Evolutionary conservation across 2,888 invertebrate genomes (phyloP).

Genomic region (Bhutanitis thaidina): DNA sequence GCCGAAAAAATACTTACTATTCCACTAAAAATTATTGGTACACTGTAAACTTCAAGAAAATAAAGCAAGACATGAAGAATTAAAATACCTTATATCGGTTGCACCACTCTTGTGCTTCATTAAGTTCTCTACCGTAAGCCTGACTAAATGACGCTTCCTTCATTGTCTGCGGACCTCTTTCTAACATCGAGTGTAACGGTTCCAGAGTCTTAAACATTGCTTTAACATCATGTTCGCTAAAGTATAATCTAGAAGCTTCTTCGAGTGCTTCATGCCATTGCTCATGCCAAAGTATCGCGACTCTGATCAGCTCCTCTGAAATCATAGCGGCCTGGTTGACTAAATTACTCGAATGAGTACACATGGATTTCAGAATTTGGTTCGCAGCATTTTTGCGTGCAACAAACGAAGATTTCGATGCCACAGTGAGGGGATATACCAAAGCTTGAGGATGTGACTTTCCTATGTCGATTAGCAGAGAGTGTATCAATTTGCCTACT

Average conservation of each 20-base stretch:
- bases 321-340: conserved; percentile 98
- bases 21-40: too few species aligned
- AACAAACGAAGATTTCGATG: conserved; percentile 94
- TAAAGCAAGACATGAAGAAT: too few species aligned
- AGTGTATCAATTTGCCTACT: conserved; percentile 94
- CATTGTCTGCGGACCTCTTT: conserved; percentile 95
- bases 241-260: conserved; percentile 95
- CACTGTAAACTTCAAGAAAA: too few species aligned
- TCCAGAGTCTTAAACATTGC: conserved; percentile 98
- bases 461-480: conserved; percentile 96
- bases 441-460: conserved; percentile 98
- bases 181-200: conserved; percentile 96
- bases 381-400: conserved; percentile 94
- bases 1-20: too few species aligned
- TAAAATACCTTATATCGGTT: conserved; percentile 85
- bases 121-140: conserved; percentile 96
- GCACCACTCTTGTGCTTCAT: conserved; percentile 98
- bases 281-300: conserved; percentile 99
- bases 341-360: conserved; percentile 93
- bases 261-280: conserved; percentile 99
- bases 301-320: conserved; percentile 96
- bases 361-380: conserved; percentile 96
- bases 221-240: conserved; percentile 96
- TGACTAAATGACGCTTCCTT: conserved; percentile 98
- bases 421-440: conserved; percentile 98